A percentile compares a stretch with the other conserved stretches of the same genome.
Evolutionary conservation across 2,888 invertebrate genomes (phyloP).

Genomic region (Oscheius myriophilus): DNA sequence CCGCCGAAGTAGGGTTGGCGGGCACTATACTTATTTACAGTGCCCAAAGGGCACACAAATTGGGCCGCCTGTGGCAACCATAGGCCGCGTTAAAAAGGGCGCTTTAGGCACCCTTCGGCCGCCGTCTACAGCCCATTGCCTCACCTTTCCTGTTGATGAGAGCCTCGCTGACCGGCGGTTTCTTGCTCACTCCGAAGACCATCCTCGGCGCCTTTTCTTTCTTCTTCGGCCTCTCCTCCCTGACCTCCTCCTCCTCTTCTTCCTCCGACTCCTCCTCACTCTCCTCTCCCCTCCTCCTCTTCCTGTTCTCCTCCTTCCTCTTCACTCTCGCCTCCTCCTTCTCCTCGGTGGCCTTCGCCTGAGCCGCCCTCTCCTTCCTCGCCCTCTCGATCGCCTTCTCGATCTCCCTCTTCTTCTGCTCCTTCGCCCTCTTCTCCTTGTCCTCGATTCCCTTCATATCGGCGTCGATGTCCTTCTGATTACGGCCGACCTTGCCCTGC

Average conservation of each 20-base stretch:
- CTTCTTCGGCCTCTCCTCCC: slow-evolving; percentile 7
- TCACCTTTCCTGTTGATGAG: slow-evolving; percentile 51
- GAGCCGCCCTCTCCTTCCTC: slow-evolving; percentile 13
- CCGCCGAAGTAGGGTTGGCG: too few species aligned
- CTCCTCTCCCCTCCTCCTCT: not conserved
- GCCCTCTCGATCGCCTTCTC: slow-evolving; percentile 39
- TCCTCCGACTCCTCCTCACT: slow-evolving; percentile 6
- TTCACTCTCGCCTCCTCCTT: slow-evolving; percentile 23
- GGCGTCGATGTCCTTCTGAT: slow-evolving; percentile 46
- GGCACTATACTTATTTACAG: too few species aligned
- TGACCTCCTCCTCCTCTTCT: not conserved
- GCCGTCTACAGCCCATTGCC: not conserved
- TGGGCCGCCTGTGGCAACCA: too few species aligned
- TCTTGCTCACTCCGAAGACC: slow-evolving; percentile 9
- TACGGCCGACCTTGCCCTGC: slow-evolving; percentile 49
- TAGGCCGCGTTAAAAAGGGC: too few species aligned
- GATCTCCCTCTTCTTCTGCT: slow-evolving; percentile 44
- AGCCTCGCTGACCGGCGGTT: slow-evolving; percentile 17
- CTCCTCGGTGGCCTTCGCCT: slow-evolving; percentile 22
- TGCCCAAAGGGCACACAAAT: too few species aligned
- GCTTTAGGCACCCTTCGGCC: too few species aligned
- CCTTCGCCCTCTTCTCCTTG: slow-evolving; percentile 41
- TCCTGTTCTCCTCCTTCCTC: not conserved
- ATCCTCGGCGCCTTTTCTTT: slow-evolving; percentile 9
- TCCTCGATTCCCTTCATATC: slow-evolving; percentile 50